Base-by-base conservation (phyloP, 2,888 invertebrate species). In the Cerastis leucographa region DNA sequence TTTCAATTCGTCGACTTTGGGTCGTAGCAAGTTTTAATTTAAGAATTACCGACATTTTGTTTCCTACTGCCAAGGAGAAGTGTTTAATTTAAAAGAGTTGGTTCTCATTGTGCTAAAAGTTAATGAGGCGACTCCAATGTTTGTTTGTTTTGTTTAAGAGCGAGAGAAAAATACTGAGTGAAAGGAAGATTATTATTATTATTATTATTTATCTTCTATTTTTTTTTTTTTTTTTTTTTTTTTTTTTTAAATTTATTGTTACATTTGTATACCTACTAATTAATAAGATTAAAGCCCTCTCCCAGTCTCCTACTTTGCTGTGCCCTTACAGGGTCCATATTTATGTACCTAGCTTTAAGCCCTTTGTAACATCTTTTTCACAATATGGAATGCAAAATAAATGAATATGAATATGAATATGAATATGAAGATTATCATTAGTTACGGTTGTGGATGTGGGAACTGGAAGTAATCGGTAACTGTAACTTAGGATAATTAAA, bases 21-120 rank as follows among this genome's bases (percentile, higher is more conserved):
- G 74, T 77, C 72, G 74, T 84, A 80, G 71, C 71, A 79, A 83
- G 77, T 83, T 90, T 89, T 85, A 85, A 87, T 87, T 88, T 78
- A 80, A 84, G 72, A 87, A 89, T 88, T 84, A 83, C 35, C 35
- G 35, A 35, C 85, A 76, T 78, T 88, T 84, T 80, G 75, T 85
- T 84, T 86, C 74, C 66, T 74, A 72, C 72, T 76, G 54, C 74
- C 29, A 72, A 69, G 46, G 64, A 46, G 69, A 75, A 75, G 71
- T 83, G 59, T 78, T 86, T 81, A 79, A 85, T 87, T 87, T 82
- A 85, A 85, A 87, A 76, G 84, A 80, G 75, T 83, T 71, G 74
- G 69, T 78, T 76, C 74, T 76, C 66, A n/a, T 71, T 85, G 82
- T 85, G 56, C 65, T 85, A 74, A 78, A 83, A 76, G 81, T 85